A percentile compares a stretch with the other conserved stretches of the same genome.
phyloP scores from a whole-genome alignment of 2,113 vertebrate genomes.

The Passer montanus region DNA sequence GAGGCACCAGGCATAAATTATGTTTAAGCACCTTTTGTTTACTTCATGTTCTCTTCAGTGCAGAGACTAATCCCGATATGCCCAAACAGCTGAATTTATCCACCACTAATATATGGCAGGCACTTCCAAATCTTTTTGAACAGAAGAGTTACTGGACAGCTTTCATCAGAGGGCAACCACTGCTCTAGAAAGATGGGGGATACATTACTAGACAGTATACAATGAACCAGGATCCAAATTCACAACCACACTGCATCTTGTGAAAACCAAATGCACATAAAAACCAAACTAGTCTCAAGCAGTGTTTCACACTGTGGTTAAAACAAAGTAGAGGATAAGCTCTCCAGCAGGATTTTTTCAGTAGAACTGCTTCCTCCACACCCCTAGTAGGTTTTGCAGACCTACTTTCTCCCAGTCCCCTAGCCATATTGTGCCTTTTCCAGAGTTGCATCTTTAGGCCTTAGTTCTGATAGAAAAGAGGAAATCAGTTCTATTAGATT shows the following conservation, averaged over 20 bases:
- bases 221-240: not conserved
- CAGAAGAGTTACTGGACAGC: not conserved
- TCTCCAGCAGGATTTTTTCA: not conserved
- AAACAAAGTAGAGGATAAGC: not conserved
- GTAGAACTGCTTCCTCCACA: not conserved
- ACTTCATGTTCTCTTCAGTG: not conserved
- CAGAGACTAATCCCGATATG: not conserved
- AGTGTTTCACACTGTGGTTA: not conserved
- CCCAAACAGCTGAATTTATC: conserved; percentile 4
- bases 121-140: not conserved
- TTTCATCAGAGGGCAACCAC: not conserved
- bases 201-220: not conserved
- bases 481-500: not conserved
- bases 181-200: not conserved
- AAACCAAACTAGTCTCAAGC: not conserved
- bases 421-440: not conserved
- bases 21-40: not conserved
- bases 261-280: not conserved
- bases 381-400: not conserved
- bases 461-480: not conserved
- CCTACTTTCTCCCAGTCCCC: not conserved
- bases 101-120: not conserved
- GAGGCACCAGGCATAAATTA: not conserved
- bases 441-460: not conserved
- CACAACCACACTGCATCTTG: not conserved